Conservation (phyloP, 1,140 invertebrate species). For the Choristoneura fumiferana region DNA sequence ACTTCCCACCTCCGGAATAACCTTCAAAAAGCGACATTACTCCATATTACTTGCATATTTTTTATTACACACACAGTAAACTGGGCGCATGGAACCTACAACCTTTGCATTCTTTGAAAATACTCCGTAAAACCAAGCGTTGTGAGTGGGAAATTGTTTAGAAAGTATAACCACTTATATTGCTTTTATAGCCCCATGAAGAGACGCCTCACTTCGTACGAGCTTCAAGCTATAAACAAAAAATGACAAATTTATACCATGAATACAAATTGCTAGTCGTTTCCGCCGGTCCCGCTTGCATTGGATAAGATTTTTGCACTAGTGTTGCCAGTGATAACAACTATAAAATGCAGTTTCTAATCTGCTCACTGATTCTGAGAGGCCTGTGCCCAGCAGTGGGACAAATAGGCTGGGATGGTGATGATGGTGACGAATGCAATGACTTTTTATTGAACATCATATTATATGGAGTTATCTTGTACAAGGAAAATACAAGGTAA, state of each 20-base stretch:
- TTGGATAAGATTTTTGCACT: no score
- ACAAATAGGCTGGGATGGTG: no score
- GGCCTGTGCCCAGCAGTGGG: no score
- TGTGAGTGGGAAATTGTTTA: no score
- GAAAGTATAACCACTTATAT: neutral
- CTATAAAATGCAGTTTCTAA: no score
- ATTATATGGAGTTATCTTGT: no score
- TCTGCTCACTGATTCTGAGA: no score
- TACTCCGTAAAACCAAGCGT: neutral
- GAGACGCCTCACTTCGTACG: neutral
- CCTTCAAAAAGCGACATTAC: neutral
- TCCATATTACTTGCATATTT: conserved; percentile 17
- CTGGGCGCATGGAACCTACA: neutral
- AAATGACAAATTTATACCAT: conserved; percentile 15
- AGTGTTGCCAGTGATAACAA: no score
- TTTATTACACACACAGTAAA: conserved; percentile 10
- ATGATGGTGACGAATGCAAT: no score
- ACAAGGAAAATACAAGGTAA: no score
- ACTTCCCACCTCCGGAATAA: neutral
- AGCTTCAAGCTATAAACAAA: neutral
- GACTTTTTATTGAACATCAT: no score
- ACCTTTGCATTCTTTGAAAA: neutral
- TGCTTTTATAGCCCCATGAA: conserved; percentile 16
- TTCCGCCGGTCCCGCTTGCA: no score
- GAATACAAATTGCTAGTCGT: neutral